Evolutionary conservation across 2,113 vertebrate genomes (phyloP).

Genomic region (Tychaedon coryphoeus): DNA sequence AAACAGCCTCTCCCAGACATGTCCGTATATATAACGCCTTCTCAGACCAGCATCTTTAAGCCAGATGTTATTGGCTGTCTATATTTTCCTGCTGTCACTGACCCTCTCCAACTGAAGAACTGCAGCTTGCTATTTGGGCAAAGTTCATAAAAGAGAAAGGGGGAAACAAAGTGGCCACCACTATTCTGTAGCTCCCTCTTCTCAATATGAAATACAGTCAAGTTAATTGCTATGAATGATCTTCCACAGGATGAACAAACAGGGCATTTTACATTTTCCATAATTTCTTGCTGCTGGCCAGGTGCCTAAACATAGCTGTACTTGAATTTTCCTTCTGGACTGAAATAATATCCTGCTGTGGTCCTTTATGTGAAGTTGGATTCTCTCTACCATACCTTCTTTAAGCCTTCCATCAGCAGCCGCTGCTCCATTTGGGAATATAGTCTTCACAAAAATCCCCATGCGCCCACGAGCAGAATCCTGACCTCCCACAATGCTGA

Average conservation of each 20-base stretch:
- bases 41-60: background rate
- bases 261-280: background rate
- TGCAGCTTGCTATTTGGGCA: background rate
- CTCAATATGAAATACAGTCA: background rate
- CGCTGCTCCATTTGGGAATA: constrained; percentile 91
- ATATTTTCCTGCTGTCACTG: background rate
- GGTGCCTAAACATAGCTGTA: background rate
- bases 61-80: background rate
- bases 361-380: background rate
- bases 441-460: constrained; percentile 98
- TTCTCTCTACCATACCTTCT: constrained; percentile 79
- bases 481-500: constrained; percentile 95
- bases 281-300: background rate
- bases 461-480: constrained; percentile 94
- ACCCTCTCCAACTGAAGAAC: background rate
- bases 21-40: background rate
- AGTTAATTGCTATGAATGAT: background rate
- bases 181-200: background rate
- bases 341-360: background rate
- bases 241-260: background rate
- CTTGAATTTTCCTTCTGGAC: background rate
- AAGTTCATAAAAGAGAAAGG: background rate
- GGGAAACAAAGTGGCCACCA: background rate
- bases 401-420: constrained; percentile 94
- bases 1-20: background rate